A percentile compares a stretch with the other conserved stretches of the same genome.
phyloP scores from a whole-genome alignment of 2,113 vertebrate genomes.

The Coreoperca whiteheadi region DNA sequence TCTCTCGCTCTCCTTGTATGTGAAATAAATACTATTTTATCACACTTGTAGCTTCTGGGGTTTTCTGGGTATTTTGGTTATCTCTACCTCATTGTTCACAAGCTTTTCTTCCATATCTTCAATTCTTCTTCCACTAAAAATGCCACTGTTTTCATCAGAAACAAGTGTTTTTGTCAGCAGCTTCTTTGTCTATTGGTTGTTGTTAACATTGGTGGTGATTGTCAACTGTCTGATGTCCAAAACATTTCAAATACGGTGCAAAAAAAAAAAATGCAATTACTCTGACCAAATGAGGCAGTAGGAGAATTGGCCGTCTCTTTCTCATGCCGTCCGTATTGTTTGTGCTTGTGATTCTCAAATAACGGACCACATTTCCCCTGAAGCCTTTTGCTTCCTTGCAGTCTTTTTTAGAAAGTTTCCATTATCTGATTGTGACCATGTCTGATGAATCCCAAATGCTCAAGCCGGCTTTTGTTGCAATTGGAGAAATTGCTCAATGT shows the following conservation, averaged over 20 bases:
- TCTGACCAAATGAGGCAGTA: neutral
- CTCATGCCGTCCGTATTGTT: neutral
- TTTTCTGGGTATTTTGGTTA: neutral
- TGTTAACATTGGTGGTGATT: neutral
- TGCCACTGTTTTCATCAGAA: neutral
- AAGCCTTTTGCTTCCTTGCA: neutral
- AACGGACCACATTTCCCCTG: neutral
- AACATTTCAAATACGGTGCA: neutral
- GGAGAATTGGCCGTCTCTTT: neutral
- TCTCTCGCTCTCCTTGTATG: conserved; percentile 52
- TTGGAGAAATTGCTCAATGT: neutral
- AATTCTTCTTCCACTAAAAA: neutral
- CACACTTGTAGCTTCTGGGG: conserved; percentile 51
- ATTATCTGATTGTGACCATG: neutral
- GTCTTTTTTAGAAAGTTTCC: neutral
- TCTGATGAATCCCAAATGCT: conserved; percentile 26
- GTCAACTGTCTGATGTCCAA: neutral
- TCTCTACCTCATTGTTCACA: neutral
- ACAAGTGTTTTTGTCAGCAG: neutral
- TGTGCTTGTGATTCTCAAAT: neutral
- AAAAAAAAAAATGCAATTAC: no score
- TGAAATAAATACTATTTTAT: conserved; percentile 87
- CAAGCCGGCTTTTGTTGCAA: conserved; percentile 10
- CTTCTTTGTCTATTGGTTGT: neutral
- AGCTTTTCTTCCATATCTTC: neutral